Base-by-base conservation (phyloP, 2,888 invertebrate genomes). In the Microchrysa polita region DNA sequence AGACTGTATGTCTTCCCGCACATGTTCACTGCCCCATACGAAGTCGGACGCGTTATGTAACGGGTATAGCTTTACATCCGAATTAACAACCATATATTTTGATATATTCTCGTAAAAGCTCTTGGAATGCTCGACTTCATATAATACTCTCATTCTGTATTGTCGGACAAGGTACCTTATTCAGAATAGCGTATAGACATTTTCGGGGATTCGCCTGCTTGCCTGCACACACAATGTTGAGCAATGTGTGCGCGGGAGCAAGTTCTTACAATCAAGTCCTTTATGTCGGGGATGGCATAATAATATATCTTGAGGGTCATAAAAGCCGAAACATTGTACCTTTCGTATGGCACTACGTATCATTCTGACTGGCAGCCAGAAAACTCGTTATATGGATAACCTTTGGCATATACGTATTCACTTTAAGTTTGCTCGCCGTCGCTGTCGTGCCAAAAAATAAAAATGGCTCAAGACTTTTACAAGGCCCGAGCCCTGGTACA, bases 31-130 rank as follows among this genome's bases (percentile, higher is more conserved):
- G n/a, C n/a, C 5, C 55, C 10, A 10, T 5, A 18, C 18, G 18
- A 55, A 20, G 48, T 22, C 44, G 12, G 48, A 34, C 27, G 48
- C 23, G 18, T 20, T 20, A 55, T 69, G 40, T 55, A 69, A 69
- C 20, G 27, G 23, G n/a, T n/a, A n/a, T 69, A 16, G 69, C 48
- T 67, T 48, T 67, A 48, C 48, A 48, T 48, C 65, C 14, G 48
- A 67, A 67, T 57, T 34, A 69, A 69, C 69, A 57, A 57, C 57
- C 69, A 69, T 69, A 69, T 55, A 69, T 69, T 69, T 69, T 55
- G 69, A 69, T 69, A 69, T 69, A 69, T 69, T 69, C 55, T 55
- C 69, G 69, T 69, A 48, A 69, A 69, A 69, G 55, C 42, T 69
- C 34, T 57, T 61, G 16, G 27, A 61, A 12, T 12, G 48, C 12